Conservation (phyloP, 2,888 invertebrate genomes). For the Agonopterix subpropinquella region DNA sequence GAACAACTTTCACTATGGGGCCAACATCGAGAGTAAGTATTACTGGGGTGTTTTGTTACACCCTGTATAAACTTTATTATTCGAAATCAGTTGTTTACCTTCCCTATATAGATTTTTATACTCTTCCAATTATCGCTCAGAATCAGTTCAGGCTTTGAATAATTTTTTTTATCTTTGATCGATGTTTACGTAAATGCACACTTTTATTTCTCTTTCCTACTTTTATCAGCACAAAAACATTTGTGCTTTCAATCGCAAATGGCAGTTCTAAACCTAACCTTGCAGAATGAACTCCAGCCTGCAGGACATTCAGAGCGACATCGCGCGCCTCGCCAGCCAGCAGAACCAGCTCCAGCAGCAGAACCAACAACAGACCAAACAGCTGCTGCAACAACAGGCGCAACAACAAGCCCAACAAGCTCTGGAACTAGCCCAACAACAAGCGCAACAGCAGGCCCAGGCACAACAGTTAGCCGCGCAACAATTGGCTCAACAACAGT, state of each 20-base stretch:
- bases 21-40: too few relatives aligned
- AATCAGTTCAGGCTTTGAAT: too few relatives aligned
- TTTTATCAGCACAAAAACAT: neutral
- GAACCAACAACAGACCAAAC: conserved; percentile 72
- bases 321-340: conserved; percentile 90
- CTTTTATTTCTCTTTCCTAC: neutral
- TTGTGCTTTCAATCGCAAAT: conserved; percentile 2
- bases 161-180: too few relatives aligned
- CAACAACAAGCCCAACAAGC: conserved; percentile 69
- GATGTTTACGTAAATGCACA: too few relatives aligned
- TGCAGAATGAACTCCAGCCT: conserved; percentile 93
- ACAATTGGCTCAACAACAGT: conserved; percentile 20
- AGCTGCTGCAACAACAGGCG: conserved; percentile 69
- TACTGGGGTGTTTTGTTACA: too few relatives aligned
- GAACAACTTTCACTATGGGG: too few relatives aligned
- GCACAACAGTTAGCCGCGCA: conserved; percentile 44
- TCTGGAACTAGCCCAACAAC: conserved; percentile 59
- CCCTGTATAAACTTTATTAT: too few relatives aligned
- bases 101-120: too few relatives aligned
- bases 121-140: too few relatives aligned
- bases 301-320: conserved; percentile 95
- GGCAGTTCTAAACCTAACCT: conserved; percentile 13
- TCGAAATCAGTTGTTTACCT: too few relatives aligned
- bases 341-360: conserved; percentile 61
- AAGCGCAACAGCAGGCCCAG: conserved; percentile 37